Evolutionary conservation across 2,888 invertebrate genomes (phyloP).

Genomic region (Volucella bombylans): DNA sequence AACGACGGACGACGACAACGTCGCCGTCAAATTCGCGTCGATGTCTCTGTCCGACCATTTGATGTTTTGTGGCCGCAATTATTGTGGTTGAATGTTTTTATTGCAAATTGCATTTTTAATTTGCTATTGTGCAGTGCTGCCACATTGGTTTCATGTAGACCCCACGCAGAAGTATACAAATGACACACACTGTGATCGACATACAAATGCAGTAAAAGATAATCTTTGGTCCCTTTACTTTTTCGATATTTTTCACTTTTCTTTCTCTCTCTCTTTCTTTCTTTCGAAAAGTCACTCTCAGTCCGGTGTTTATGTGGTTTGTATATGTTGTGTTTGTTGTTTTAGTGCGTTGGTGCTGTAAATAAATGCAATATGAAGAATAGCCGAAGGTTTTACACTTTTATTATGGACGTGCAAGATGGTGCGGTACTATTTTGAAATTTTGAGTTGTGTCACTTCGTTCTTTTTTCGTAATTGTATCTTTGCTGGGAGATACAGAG

Average conservation of each 20-base stretch:
- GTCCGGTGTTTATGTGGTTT: not conserved
- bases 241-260: slow-evolving; percentile 25
- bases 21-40: slow-evolving; percentile 19
- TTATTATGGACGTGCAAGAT: slow-evolving; percentile 4
- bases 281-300: slow-evolving; percentile 7
- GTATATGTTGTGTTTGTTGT: not conserved
- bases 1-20: no score
- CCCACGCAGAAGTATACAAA: slow-evolving; percentile 19
- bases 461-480: not conserved
- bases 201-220: slow-evolving; percentile 36
- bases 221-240: slow-evolving; percentile 30
- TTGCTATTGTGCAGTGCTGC: slow-evolving; percentile 50
- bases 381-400: slow-evolving; percentile 8
- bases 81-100: slow-evolving; percentile 47
- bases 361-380: slow-evolving; percentile 29
- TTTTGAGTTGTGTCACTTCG: slow-evolving; percentile 14
- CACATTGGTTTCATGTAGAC: slow-evolving; percentile 36
- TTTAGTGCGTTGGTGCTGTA: slow-evolving; percentile 37
- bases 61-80: slow-evolving; percentile 47
- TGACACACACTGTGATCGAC: slow-evolving; percentile 3
- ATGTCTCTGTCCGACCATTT: slow-evolving; percentile 41
- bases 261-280: no score
- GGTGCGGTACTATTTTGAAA: slow-evolving; percentile 16
- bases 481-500: not conserved
- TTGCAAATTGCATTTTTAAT: slow-evolving; percentile 63